Evolutionary conservation across 2,797 vertebrate species (phyloP).

Genomic region (Erithacus rubecula): DNA sequence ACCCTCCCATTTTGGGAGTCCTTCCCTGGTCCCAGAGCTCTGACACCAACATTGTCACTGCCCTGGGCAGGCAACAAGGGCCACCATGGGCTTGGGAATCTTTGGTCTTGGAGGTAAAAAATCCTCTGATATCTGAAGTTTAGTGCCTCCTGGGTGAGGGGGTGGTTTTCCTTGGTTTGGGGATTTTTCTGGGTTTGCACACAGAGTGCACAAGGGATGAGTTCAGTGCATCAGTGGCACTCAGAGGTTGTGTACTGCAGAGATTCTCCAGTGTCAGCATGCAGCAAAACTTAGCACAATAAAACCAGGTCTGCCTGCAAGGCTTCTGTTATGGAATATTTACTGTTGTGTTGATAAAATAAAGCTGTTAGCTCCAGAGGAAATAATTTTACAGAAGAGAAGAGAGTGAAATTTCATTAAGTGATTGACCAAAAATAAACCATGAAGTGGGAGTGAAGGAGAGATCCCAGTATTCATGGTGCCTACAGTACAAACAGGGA

Average conservation of each 20-base stretch:
- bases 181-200: not conserved
- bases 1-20: not conserved
- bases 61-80: not conserved
- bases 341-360: not conserved
- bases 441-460: not conserved
- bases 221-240: not conserved
- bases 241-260: not conserved
- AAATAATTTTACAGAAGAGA: not conserved
- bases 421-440: not conserved
- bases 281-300: not conserved
- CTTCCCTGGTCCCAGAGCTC: not conserved
- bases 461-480: not conserved
- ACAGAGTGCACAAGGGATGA: not conserved
- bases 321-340: not conserved
- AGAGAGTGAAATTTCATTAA: not conserved
- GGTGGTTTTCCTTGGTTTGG: not conserved
- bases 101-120: not conserved
- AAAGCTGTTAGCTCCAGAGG: not conserved
- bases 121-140: not conserved
- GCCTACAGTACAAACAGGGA: not conserved
- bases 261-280: not conserved
- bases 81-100: not conserved
- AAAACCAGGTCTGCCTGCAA: not conserved
- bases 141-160: not conserved
- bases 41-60: fast-evolving